Evolutionary conservation across 2,888 invertebrate species (phyloP).

Genomic region (Druceiella hillmani): DNA sequence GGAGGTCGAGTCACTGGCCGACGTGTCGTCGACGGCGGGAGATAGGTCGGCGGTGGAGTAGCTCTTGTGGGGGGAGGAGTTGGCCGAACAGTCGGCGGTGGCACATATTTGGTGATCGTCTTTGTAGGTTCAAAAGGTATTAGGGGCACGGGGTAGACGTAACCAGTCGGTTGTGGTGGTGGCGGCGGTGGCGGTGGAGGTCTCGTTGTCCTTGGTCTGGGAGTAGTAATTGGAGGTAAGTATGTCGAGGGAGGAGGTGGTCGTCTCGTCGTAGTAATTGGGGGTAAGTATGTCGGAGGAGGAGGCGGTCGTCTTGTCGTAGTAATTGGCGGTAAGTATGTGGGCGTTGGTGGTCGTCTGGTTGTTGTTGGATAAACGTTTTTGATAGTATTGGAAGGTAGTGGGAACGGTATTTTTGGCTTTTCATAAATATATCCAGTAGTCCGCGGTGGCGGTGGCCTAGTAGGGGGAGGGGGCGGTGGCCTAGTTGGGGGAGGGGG

Average conservation of each 20-base stretch:
- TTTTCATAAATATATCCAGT: slow-evolving; percentile 26
- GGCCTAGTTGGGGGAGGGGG: slow-evolving; percentile 12
- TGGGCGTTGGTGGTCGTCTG: slow-evolving; percentile 15
- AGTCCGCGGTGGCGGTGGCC: slow-evolving; percentile 12
- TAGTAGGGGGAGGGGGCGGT: slow-evolving; percentile 15
- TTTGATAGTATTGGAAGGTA: too few relatives aligned
- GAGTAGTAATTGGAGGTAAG: slow-evolving; percentile 16
- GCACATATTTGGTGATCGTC: slow-evolving; percentile 15
- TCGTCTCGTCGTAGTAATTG: slow-evolving; percentile 12
- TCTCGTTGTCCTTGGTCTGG: slow-evolving; percentile 14
- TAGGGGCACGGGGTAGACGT: slow-evolving; percentile 16
- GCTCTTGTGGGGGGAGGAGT: slow-evolving; percentile 24
- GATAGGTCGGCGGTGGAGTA: slow-evolving; percentile 24
- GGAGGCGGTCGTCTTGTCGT: slow-evolving; percentile 21
- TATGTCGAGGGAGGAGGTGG: slow-evolving; percentile 24
- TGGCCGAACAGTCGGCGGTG: slow-evolving; percentile 21
- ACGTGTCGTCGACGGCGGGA: slow-evolving; percentile 22
- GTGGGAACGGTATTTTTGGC: slow-evolving; percentile 27
- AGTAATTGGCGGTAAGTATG: slow-evolving; percentile 15
- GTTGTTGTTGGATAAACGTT: slow-evolving; percentile 16
- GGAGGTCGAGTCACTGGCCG: slow-evolving; percentile 20
- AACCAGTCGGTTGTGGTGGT: slow-evolving; percentile 14
- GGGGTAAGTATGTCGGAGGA: slow-evolving; percentile 22
- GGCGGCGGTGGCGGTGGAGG: slow-evolving; percentile 24
- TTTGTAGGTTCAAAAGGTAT: slow-evolving; percentile 11